Evolutionary conservation across 2,888 invertebrate genomes (phyloP).

Genomic region (Scaeva pyrastri): DNA sequence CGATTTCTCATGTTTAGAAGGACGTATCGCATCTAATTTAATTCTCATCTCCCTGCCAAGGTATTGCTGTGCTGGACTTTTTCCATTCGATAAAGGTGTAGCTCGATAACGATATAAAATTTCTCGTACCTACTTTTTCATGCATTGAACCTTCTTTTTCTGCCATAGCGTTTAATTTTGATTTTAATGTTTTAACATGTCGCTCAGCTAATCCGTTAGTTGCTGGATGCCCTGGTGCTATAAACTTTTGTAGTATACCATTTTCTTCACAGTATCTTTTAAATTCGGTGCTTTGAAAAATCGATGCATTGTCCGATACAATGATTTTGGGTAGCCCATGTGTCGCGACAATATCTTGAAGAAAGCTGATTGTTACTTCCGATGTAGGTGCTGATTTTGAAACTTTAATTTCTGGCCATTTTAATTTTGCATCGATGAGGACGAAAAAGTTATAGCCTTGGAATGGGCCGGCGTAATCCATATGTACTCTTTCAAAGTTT

Average conservation of each 20-base stretch:
- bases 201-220: not conserved
- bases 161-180: not conserved
- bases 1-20: too few species aligned
- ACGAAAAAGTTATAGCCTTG: conserved; percentile 26
- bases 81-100: conserved; percentile 27
- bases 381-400: conserved; percentile 47
- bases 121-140: conserved; percentile 29
- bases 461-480: conserved; percentile 39
- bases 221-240: conserved; percentile 1
- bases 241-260: not conserved
- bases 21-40: too few species aligned
- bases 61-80: not conserved
- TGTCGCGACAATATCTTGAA: conserved; percentile 51
- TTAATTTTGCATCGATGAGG: conserved; percentile 14
- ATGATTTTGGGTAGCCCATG: conserved; percentile 63
- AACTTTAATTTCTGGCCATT: conserved; percentile 26
- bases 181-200: not conserved
- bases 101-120: conserved; percentile 45
- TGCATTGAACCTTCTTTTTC: not conserved
- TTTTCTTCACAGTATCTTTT: not conserved
- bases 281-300: conserved; percentile 61
- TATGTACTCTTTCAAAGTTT: conserved; percentile 40
- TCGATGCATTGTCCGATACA: conserved; percentile 66
- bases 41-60: too few species aligned
- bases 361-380: conserved; percentile 51